Evolutionary conservation across 2,888 invertebrate species (phyloP), one percentile per base, ranked within the genome.

Genomic region (Acleris laterana): DNA sequence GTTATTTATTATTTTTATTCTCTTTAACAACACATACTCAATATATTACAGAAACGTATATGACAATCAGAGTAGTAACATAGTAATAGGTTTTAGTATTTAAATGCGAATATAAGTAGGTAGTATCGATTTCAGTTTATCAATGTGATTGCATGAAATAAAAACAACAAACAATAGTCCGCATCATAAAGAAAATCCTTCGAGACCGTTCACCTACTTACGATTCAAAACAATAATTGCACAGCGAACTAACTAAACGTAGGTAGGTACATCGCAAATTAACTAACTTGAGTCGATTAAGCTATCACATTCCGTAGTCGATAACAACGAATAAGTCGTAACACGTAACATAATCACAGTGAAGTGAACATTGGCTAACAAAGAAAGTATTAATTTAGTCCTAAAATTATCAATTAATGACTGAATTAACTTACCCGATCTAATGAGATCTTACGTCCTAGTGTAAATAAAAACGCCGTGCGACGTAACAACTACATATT

Each of bases 11-110:
- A 89, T 85, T 91, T 93, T 93, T 90, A 92, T 93, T 93, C 89
- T 93, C 88, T 93, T 93, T 90, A 93, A 93, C 93, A 93, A 93
- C 93, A 93, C 93, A 93, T 93, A 93, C 88, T 93, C 91, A 90
- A 91, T 93, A 93, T 90, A 88, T 93, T 93, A 93, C 93, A 93
- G 93, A 93, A 93, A 93, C 92, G 87, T 93, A 90, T 91, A 89
- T 89, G 92, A 93, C 89, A 92, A 89, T 92, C 90, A 91, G 90
- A 90, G 82, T 90, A 89, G 81, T 91, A 91, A 91, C 91, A 87
- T 89, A 91, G 82, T 85, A 87, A 87, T 90, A 89, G 84, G 85
- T 65, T 87, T 89, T 86, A 88, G 80, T 87, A 85, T 85, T 84
- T 88, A 87, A 87, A 90, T 90, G 90, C 87, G 88, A 89, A 89